These are phyloP conservation scores for Petaurus breviceps DNA, from an alignment of 2,113 vertebrate species.

Conservation along the genomic window DNA sequence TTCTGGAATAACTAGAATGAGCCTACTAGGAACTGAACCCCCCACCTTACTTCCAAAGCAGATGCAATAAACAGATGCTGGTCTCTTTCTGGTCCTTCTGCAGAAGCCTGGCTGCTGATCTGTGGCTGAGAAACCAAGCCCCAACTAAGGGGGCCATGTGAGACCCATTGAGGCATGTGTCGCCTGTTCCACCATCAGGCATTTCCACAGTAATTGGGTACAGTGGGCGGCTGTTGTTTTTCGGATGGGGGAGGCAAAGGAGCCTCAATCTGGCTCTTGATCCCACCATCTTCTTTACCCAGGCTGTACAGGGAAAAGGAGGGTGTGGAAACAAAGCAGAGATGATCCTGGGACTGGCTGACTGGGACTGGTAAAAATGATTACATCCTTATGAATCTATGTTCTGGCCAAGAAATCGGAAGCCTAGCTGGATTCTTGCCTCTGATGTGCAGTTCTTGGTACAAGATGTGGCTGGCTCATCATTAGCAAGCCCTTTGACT, in stretches of 20 bases:
- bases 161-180: neutral
- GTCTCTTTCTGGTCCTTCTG: neutral
- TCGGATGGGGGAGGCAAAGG: constrained; percentile 17
- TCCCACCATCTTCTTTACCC: constrained; percentile 34
- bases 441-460: neutral
- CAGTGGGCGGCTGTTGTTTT: constrained; percentile 3
- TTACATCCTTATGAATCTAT: neutral
- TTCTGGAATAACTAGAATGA: neutral
- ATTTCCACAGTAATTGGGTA: constrained; percentile 21
- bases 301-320: neutral
- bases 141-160: neutral
- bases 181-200: neutral
- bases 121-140: neutral
- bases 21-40: neutral
- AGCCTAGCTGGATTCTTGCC: neutral
- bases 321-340: constrained; percentile 9
- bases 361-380: neutral
- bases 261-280: constrained; percentile 11
- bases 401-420: neutral
- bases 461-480: neutral
- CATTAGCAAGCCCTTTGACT: neutral
- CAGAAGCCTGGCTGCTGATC: neutral
- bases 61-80: neutral
- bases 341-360: neutral
- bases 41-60: neutral